Evolutionary conservation across 2,888 invertebrate species (phyloP).

Genomic region (Aporophyla nigra): DNA sequence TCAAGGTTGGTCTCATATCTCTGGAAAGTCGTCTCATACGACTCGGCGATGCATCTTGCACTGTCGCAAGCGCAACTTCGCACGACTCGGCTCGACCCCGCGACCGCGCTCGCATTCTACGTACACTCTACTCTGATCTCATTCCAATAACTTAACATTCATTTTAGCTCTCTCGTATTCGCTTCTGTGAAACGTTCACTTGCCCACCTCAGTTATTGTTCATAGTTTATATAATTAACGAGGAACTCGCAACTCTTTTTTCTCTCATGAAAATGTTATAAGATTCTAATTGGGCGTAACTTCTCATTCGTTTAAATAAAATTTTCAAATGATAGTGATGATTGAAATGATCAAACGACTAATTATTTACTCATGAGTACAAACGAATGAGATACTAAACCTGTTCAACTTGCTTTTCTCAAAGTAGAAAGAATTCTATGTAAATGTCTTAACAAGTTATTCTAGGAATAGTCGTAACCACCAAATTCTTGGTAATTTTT

Average conservation of each 20-base stretch:
- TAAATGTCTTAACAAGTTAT: constrained; percentile 38
- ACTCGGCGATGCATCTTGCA: constrained; percentile 62
- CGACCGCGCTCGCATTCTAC: constrained; percentile 80
- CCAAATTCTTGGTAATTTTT: constrained; percentile 40
- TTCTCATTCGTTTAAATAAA: constrained; percentile 32
- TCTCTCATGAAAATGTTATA: constrained; percentile 59
- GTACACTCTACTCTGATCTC: constrained; percentile 83
- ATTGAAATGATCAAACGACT: constrained; percentile 8
- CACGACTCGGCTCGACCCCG: constrained; percentile 80
- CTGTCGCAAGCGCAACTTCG: constrained; percentile 84
- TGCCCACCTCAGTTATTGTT: constrained; percentile 63
- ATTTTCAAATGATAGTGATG: not conserved
- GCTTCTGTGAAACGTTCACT: constrained; percentile 74
- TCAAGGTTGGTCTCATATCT: constrained; percentile 86
- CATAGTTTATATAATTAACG: constrained; percentile 62
- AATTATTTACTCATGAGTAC: not conserved
- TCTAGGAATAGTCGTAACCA: constrained; percentile 31
- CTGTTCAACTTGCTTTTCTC: constrained; percentile 32
- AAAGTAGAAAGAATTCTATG: constrained; percentile 13
- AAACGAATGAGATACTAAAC: constrained; percentile 34
- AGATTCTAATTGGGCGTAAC: constrained; percentile 61
- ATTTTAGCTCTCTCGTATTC: constrained; percentile 63
- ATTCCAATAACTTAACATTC: constrained; percentile 78
- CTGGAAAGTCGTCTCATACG: constrained; percentile 57
- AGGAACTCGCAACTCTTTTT: constrained; percentile 40